These are phyloP conservation scores for Crenuchus spilurus DNA, from an alignment of 2,797 vertebrate species.

Conservation along the genomic window DNA sequence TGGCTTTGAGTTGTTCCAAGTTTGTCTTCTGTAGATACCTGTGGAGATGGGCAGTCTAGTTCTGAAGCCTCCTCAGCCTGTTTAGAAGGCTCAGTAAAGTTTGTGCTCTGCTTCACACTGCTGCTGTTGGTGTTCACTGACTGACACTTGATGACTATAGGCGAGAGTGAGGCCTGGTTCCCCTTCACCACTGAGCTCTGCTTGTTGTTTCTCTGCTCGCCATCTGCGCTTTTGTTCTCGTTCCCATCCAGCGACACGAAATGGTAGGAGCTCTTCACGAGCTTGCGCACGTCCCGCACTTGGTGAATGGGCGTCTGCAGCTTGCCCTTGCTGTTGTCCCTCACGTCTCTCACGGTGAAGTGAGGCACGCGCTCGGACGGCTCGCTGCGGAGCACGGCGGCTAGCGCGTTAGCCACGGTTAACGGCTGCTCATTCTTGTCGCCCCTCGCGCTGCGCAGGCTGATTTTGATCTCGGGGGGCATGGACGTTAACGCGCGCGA, in stretches of 20 bases:
- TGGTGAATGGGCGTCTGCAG: conserved; percentile 90
- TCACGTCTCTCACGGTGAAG: conserved; percentile 89
- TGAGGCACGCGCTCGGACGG: conserved; percentile 88
- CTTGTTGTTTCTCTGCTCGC: conserved; percentile 77
- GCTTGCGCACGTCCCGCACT: conserved; percentile 93
- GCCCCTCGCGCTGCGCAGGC: conserved; percentile 79
- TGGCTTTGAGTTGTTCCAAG: conserved; percentile 73
- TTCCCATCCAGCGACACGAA: conserved; percentile 84
- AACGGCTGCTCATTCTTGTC: neutral
- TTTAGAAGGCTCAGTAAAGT: conserved; percentile 51
- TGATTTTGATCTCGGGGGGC: conserved; percentile 92
- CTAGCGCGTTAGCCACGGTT: conserved; percentile 55
- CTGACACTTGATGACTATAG: conserved; percentile 92
- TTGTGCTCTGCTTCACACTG: conserved; percentile 63
- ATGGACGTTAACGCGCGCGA: conserved; percentile 70
- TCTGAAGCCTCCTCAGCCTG: conserved; percentile 57
- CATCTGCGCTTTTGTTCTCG: conserved; percentile 68
- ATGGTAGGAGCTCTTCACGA: conserved; percentile 91
- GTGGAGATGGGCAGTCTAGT: conserved; percentile 69
- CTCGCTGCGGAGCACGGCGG: conserved; percentile 76
- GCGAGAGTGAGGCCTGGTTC: conserved; percentile 76
- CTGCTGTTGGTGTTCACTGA: conserved; percentile 84
- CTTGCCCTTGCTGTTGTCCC: conserved; percentile 84
- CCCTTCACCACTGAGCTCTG: conserved; percentile 63
- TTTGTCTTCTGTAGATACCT: conserved; percentile 75